Evolutionary conservation across 2,113 vertebrate genomes (phyloP).

Genomic region (Limanda limanda): DNA sequence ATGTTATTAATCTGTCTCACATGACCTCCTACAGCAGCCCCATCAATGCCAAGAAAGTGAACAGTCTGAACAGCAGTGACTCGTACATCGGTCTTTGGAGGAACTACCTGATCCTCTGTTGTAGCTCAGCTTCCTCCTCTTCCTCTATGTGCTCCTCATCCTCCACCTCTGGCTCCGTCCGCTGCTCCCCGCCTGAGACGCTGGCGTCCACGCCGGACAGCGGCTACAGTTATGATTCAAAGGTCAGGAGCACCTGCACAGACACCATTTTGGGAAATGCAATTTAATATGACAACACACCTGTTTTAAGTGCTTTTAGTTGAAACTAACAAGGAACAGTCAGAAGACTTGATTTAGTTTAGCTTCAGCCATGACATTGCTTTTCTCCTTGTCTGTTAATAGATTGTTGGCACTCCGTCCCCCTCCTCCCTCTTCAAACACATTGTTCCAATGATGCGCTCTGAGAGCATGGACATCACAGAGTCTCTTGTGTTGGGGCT

Average conservation of each 20-base stretch:
- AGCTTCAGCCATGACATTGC: background rate
- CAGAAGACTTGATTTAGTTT: too few species aligned
- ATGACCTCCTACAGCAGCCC: conserved; percentile 86
- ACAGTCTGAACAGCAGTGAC: conserved; percentile 89
- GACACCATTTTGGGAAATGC: background rate
- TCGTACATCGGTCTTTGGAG: conserved; percentile 97
- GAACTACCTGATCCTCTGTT: conserved; percentile 98
- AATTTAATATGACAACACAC: too few species aligned
- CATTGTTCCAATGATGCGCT: conserved; percentile 99
- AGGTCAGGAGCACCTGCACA: conserved; percentile 79
- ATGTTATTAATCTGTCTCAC: background rate
- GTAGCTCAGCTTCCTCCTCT: conserved; percentile 88
- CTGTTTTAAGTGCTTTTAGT: background rate
- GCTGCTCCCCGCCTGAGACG: conserved; percentile 97
- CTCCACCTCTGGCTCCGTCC: conserved; percentile 91
- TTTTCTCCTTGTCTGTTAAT: conserved; percentile 40
- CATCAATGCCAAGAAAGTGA: conserved; percentile 99
- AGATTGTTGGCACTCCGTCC: conserved; percentile 97
- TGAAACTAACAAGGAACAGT: background rate
- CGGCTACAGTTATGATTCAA: conserved; percentile 96
- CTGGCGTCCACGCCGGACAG: conserved; percentile 98
- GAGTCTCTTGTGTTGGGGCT: conserved; percentile 99
- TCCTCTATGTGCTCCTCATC: conserved; percentile 89
- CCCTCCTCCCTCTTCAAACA: conserved; percentile 98
- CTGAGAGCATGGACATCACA: conserved; percentile 99